These are phyloP conservation scores for Proisotoma minuta DNA, from an alignment of 2,888 invertebrate genomes.

Conservation along the genomic window DNA sequence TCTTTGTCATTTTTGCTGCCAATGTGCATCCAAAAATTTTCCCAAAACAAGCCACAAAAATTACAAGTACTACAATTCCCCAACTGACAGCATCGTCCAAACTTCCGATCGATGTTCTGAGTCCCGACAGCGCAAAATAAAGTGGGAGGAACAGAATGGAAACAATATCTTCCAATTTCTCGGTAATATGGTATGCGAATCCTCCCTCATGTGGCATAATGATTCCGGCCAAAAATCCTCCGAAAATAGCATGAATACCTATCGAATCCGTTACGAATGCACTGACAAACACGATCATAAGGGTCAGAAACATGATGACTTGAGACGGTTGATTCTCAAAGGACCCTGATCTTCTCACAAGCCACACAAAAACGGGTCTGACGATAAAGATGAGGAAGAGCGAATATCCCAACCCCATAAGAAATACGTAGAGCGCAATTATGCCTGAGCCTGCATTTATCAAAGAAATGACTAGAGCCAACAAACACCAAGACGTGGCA, in stretches of 20 bases:
- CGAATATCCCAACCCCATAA: constrained; percentile 28
- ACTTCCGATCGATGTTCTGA: constrained; percentile 29
- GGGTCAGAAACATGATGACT: constrained; percentile 24
- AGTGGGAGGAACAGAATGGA: constrained; percentile 31
- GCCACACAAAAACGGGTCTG: constrained; percentile 23
- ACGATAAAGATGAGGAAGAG: constrained; percentile 23
- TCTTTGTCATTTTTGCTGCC: constrained; percentile 25
- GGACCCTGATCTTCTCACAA: constrained; percentile 21
- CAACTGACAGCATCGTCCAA: constrained; percentile 27
- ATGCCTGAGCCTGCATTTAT: constrained; percentile 32
- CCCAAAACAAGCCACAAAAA: constrained; percentile 32
- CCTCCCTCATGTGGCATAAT: constrained; percentile 37
- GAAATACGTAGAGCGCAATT: constrained; percentile 33
- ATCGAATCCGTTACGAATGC: constrained; percentile 39
- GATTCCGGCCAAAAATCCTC: constrained; percentile 28
- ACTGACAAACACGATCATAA: constrained; percentile 24
- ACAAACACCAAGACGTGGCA: constrained; percentile 37
- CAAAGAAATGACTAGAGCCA: constrained; percentile 34
- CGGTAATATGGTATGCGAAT: constrained; percentile 30
- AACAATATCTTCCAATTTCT: constrained; percentile 36
- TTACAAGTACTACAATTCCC: constrained; percentile 27
- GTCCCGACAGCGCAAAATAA: constrained; percentile 34
- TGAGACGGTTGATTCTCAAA: constrained; percentile 20
- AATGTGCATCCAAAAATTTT: constrained; percentile 36
- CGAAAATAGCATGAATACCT: constrained; percentile 39